These are phyloP conservation scores for Lacanobia wlatinum DNA, from an alignment of 2,888 invertebrate species.

Conservation along the genomic window DNA sequence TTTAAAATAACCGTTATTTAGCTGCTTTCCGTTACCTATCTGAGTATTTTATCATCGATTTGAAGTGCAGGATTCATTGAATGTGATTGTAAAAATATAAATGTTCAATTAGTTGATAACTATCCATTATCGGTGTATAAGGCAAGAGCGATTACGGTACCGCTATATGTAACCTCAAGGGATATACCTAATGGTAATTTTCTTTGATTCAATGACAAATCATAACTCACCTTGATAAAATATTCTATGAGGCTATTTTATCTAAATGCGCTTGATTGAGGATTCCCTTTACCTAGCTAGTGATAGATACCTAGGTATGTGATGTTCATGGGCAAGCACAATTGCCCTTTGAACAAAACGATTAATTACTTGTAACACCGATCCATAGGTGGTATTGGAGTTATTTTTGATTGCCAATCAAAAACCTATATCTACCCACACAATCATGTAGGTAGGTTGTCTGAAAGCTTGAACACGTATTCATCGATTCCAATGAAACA, in stretches of 20 bases:
- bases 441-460: not conserved
- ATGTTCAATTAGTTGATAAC: conserved; percentile 35
- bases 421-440: not conserved
- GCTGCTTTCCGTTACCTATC: not conserved
- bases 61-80: conserved; percentile 8
- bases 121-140: conserved; percentile 25
- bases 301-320: not conserved
- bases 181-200: conserved; percentile 29
- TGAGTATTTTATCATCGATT: conserved; percentile 33
- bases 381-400: not conserved
- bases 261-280: conserved; percentile 26
- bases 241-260: conserved; percentile 7
- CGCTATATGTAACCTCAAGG: conserved; percentile 10
- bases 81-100: conserved; percentile 33
- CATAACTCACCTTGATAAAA: conserved; percentile 43
- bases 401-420: not conserved
- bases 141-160: conserved; percentile 41
- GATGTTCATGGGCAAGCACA: not conserved
- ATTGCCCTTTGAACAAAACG: not conserved
- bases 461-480: conserved; percentile 9
- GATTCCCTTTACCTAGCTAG: not conserved
- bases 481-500: conserved; percentile 16
- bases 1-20: conserved; percentile 11
- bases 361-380: too few species aligned
- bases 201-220: conserved; percentile 45